Percentiles rank a stretch among this genome's conserved stretches.
Evolutionary conservation across 1,140 invertebrate genomes (phyloP).

Genomic region (Rhopalosiphum padi): DNA sequence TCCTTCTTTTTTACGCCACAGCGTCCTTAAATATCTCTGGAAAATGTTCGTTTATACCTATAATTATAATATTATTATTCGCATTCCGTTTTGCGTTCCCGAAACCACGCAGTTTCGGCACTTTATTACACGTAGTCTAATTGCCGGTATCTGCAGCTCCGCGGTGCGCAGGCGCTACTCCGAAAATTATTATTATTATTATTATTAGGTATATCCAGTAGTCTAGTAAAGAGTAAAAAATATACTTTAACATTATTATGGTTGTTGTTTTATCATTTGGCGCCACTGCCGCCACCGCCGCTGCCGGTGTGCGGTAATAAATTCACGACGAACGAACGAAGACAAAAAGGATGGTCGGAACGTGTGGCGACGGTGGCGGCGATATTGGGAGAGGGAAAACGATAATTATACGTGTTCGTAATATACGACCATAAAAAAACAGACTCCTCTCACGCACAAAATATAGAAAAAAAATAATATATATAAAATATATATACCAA

Average conservation of each 20-base stretch:
- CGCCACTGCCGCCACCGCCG: slow-evolving; percentile 18
- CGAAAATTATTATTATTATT: not conserved
- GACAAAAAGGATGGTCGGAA: slow-evolving; percentile 25
- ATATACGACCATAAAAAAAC: slow-evolving; percentile 31
- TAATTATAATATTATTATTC: not conserved
- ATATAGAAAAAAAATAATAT: not conserved
- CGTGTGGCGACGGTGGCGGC: not conserved
- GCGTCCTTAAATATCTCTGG: slow-evolving; percentile 3
- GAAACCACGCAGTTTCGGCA: not conserved
- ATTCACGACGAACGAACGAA: slow-evolving; percentile 16
- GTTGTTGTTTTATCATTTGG: slow-evolving; percentile 28
- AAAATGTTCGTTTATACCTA: not conserved
- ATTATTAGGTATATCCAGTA: not conserved
- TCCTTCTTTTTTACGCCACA: not conserved
- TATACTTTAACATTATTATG: slow-evolving; percentile 4
- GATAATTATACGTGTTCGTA: slow-evolving; percentile 27
- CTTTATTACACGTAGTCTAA: not conserved
- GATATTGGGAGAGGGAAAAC: not conserved
- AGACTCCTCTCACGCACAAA: slow-evolving; percentile 40
- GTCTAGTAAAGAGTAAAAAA: not conserved
- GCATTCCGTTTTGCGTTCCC: not conserved
- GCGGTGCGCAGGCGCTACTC: not conserved
- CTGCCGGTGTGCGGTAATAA: slow-evolving; percentile 27
- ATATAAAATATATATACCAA: not conserved
- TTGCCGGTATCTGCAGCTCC: not conserved